Base-by-base conservation (phyloP, 1,140 invertebrate genomes). In the Lutraria rhynchaena region DNA sequence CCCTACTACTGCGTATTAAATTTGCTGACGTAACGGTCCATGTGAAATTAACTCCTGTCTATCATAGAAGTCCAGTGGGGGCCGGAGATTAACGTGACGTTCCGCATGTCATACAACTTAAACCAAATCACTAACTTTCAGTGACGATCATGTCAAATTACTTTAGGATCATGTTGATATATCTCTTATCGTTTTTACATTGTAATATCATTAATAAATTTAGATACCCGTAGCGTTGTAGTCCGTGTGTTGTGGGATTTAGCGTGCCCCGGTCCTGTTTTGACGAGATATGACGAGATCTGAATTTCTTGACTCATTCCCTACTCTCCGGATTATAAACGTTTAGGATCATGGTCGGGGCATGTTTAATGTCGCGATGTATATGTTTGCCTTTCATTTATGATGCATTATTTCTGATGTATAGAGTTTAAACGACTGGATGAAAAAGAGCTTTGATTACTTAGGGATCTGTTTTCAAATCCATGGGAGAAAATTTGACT, bases 121-220 rank as follows among this genome's bases (percentile, higher is more conserved):
- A 46, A 49, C n/a, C 63, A 15, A 67, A 51, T 67, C 27, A 24
- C 22, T 19, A 31, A 67, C 44, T 31, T 24, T 2, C 13, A 31
- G 22, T 17, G 31, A 22, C 9, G 63, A 27, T 24, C 63, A 67
- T 67, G 63, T 67, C 44, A 67, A 67, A 67, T 67, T 67, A 67
- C 63, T 41, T n/a, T 46, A 15, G 24, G 35, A 67, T 67, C 41
- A 67, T 46, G 63, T 67, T 67, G 37, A 46, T 67, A 67, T 67
- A 49, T 67, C 44, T 67, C 63, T 67, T 67, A 67, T 67, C 63
- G 63, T 49, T 49, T 49, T 49, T 67, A 49, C 63, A 46, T 67
- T 19, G 63, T 67, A 67, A 67, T 67, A 67, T 67, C 63, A 51
- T 49, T 31, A 41, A 41, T 41, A 41, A 41, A 41, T 41, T 41